Base-by-base conservation (phyloP, 1,140 invertebrate genomes). In the Drosophila lowei region DNA sequence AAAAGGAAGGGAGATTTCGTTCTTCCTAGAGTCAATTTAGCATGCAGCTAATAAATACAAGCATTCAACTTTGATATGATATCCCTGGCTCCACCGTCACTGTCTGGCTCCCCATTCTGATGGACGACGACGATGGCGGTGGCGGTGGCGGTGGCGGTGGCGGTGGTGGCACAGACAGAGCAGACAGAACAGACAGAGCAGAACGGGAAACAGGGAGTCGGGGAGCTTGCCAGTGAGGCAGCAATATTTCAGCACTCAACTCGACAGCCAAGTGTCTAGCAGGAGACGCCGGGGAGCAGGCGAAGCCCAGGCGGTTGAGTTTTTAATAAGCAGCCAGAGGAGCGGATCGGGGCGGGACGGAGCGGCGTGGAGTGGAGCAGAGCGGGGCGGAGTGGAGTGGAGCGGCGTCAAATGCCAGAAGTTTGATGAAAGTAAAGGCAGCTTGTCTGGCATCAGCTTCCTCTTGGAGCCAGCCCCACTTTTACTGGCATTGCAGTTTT, bases 261-360 rank as follows among this genome's bases (percentile, higher is more conserved):
- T 63, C 52, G 52, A 78, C 61, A 41, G 59, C 16, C 57, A 63
- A 68, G 73, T 60, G 72, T 67, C 62, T 60, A 66, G 57, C 2
- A 28, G 44, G 48, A 18, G n/a, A 5, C 9, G 8, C 16, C 15
- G n/a, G 15, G 18, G 11, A 11, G 30, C 28, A 28, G 49, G 3
- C 16, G 18, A 41, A 25, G n/a, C 47, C 63, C 49, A 56, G 54
- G 64, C 65, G 63, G 67, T 47, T 56, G 63, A 56, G 74, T 79
- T 84, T 83, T 84, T 83, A 84, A 83, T 83, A 83, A 83, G 77
- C 66, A 68, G 64, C 66, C 66, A 68, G 63, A 13, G 9, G 30
- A 34, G 30, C 9, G 34, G 6, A 23, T 3, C 23, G 30, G 18
- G 30, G 11, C 9, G 8, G 11, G 8, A 25, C 11, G 34, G 4